Base-by-base conservation (phyloP, 2,888 invertebrate species). In the Colletes collaris region DNA sequence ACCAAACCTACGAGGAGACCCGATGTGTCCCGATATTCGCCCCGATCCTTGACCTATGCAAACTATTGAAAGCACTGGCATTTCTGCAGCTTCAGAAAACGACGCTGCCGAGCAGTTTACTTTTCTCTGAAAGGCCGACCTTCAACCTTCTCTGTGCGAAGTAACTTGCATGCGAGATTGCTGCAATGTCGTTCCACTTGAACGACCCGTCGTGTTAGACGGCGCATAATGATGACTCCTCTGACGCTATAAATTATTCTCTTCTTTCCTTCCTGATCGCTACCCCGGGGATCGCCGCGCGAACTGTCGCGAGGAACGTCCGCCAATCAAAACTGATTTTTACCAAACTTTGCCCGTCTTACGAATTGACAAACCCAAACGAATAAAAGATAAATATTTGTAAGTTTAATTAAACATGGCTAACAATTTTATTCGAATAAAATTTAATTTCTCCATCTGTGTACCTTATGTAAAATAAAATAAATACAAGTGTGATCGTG, bases 91-190 rank as follows among this genome's bases (percentile, higher is more conserved):
- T 79, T 82, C 65, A 73, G 65, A 78, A 67, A 69, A 79, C 52
- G 71, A 60, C 44, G 62, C 59, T 63, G 55, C 58, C 56, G 66
- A 53, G 58, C 70, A 62, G 71, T 74, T 83, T 66, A 80, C 70
- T 83, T 76, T 83, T 83, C 77, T 67, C 70, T 67, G 74, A 77
- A 74, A 76, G 53, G 50, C 66, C 59, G 72, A 83, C 71, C 80
- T 75, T 74, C 76, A 66, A 83, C 74, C 68, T 77, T 81, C 58
- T 58, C 50, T 46, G 46, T 55, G 58, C 76, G 58, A 55, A 52
- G 70, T 79, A 85, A 77, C 72, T 76, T 53, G 74, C 67, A 60
- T 64, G 79, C 66, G 64, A 67, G 49, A 75, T 78, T 79, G 68
- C 60, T 44, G 52, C 68, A 68, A 64, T 66, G 73, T 74, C 76